phyloP scores from a whole-genome alignment of 2,797 vertebrate genomes.

The Pagetopsis macropterus region DNA sequence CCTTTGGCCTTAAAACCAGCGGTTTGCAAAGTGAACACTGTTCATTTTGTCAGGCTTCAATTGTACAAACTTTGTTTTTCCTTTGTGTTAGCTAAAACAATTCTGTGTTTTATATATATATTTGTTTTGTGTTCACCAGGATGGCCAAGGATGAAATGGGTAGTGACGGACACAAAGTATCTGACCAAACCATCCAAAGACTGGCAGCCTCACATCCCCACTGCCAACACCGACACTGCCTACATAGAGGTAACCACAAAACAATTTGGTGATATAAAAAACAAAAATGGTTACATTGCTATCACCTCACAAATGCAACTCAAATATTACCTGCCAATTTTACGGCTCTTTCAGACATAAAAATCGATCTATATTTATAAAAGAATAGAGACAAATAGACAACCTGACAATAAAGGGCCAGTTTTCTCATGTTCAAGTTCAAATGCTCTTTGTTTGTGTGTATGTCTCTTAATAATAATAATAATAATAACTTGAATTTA shows the following conservation, averaged over 20 bases:
- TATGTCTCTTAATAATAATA: constrained; percentile 2
- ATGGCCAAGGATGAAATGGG: constrained; percentile 98
- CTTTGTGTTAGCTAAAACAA: constrained; percentile 16
- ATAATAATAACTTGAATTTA: no score
- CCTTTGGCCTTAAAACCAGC: constrained; percentile 18
- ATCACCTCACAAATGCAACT: no score
- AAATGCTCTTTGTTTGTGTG: background rate
- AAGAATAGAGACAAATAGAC: no score
- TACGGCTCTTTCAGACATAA: no score
- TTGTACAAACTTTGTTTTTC: background rate
- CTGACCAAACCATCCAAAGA: constrained; percentile 98
- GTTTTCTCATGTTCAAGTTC: no score
- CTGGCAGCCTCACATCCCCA: constrained; percentile 97
- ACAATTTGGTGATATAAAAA: no score
- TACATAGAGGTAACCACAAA: constrained; percentile 90
- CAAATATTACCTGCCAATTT: no score
- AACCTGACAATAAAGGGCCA: no score
- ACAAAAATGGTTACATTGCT: no score
- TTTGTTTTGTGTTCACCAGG: constrained; percentile 76
- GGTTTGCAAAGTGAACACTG: background rate
- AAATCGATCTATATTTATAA: no score
- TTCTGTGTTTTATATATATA: background rate
- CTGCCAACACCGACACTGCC: constrained; percentile 93
- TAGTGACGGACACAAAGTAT: constrained; percentile 98
- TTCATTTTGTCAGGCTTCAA: background rate